Base-by-base conservation (phyloP, 2,888 invertebrate species). In the Ganaspis brasiliensis region DNA sequence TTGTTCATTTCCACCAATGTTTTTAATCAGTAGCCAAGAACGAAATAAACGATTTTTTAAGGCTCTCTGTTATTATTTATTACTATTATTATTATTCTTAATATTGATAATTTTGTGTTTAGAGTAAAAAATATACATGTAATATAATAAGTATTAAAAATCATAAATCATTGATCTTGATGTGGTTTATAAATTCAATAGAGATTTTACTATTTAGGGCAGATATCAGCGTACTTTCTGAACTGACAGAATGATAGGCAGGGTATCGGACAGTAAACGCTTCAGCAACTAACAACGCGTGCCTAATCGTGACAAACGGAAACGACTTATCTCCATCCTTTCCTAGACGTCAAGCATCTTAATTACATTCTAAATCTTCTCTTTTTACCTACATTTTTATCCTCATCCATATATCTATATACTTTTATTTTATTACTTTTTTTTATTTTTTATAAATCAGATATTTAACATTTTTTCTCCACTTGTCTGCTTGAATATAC, bases 221-320 rank as follows among this genome's bases (percentile, higher is more conserved):
- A 16, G 57, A 40, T 75, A 52, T 59, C 52, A 72, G 21, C 63
- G 63, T 67, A 61, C 24, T 57, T 73, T 45, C 24, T 71, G 67
- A 74, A 55, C 76, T 77, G 80, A 80, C 81, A 79, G 80, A 77
- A 77, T 81, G 82, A 80, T 76, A 74, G 78, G 77, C 79, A 77
- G 75, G 73, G 79, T 78, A 79, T 78, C 77, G 77, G 77, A 79
- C 80, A 77, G 82, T 79, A 81, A 82, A 81, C 80, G 82, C 81
- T 85, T 80, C 84, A 85, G 75, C 82, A 81, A 79, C 84, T 84
- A 84, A 84, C 84, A 85, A 85, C 83, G 82, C 85, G 83, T 84
- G 84, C 85, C 84, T 85, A 85, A 85, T 85, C 84, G 83, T 83
- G 85, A 85, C 85, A 82, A 82, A 81, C 79, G 79, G 80, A 81